phyloP scores from a whole-genome alignment of 35 echinoderm and acorn worm genomes.

The Patiria miniata region DNA sequence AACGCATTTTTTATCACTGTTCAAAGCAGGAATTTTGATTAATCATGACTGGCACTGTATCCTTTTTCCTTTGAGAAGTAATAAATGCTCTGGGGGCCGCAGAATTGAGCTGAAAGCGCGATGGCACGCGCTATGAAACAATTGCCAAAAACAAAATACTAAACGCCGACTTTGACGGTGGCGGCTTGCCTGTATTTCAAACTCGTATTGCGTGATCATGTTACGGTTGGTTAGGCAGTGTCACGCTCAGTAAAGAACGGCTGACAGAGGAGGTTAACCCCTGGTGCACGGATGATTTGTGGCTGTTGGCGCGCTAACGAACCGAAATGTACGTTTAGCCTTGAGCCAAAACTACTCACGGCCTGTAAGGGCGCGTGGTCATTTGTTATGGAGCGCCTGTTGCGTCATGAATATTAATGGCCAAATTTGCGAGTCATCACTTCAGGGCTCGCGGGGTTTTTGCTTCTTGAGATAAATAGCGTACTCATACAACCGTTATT shows the following conservation, averaged over 20 bases:
- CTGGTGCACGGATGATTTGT: neutral
- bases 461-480: too few relatives aligned
- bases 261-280: slow-evolving; percentile 5
- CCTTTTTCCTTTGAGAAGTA: too few relatives aligned
- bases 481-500: too few relatives aligned
- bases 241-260: neutral
- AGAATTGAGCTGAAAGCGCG: neutral
- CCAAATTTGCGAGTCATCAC: too few relatives aligned
- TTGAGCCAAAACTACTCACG: neutral
- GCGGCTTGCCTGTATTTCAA: neutral
- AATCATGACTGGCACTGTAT: too few relatives aligned
- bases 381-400: neutral
- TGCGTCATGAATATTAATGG: neutral
- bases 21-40: too few relatives aligned
- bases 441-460: too few relatives aligned
- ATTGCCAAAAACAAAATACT: neutral
- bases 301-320: slow-evolving; percentile 3
- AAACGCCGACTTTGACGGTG: too few relatives aligned
- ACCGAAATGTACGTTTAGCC: neutral
- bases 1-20: too few relatives aligned
- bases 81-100: too few relatives aligned
- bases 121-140: neutral
- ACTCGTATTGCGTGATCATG: neutral
- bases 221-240: neutral
- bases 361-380: neutral